phyloP scores from a whole-genome alignment of 2,888 invertebrate species.

The Trachelus iudaicus region DNA sequence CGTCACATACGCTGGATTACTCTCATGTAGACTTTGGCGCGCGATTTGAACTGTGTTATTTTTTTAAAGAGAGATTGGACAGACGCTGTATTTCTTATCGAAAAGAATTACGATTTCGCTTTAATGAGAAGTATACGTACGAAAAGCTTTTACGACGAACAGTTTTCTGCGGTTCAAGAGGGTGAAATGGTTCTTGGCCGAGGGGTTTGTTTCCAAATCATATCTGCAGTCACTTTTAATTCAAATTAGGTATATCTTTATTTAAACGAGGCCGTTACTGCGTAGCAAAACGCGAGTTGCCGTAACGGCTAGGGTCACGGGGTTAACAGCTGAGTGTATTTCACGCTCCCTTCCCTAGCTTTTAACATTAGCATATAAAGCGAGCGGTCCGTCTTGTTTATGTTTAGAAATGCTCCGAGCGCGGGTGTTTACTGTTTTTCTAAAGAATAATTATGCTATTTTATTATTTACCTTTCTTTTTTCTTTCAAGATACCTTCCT shows the following conservation, averaged over 20 bases:
- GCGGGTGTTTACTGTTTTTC: conserved; percentile 23
- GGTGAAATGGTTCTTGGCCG: neutral
- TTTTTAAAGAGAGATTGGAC: neutral
- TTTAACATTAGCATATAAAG: conserved; percentile 58
- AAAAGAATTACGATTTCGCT: neutral
- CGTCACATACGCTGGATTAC: neutral
- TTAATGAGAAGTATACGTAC: neutral
- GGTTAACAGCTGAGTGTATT: conserved; percentile 58
- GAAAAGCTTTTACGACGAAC: neutral
- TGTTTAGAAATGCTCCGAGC: conserved; percentile 38
- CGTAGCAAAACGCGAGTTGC: conserved; percentile 29
- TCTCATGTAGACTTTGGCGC: neutral
- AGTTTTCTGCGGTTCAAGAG: neutral
- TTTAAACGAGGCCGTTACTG: conserved; percentile 30
- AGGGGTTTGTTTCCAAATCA: neutral
- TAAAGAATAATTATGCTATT: conserved; percentile 22
- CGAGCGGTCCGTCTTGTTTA: conserved; percentile 55
- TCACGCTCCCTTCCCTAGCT: conserved; percentile 42
- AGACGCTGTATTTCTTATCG: neutral
- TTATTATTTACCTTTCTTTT: neutral
- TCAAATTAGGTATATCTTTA: conserved; percentile 30
- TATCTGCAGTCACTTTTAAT: conserved; percentile 12
- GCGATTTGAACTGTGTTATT: neutral
- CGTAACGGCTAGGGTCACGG: conserved; percentile 44
- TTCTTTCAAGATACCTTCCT: neutral